Conservation (phyloP, 2,888 invertebrate genomes). For the Ectobius pallidus region DNA sequence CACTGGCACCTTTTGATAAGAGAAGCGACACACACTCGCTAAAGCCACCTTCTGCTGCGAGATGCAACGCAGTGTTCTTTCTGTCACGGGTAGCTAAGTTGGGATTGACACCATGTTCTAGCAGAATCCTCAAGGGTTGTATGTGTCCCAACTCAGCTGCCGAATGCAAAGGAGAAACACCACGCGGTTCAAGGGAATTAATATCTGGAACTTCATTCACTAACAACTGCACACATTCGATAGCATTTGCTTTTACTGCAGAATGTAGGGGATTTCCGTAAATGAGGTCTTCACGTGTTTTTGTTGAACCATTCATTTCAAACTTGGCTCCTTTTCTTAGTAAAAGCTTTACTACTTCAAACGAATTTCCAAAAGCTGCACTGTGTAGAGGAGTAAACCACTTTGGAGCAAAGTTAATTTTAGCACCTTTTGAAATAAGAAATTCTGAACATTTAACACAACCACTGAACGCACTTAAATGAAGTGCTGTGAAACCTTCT, state of each 20-base stretch:
- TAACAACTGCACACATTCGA: slow-evolving; percentile 79
- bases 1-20: slow-evolving; percentile 75
- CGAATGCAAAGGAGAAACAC: slow-evolving; percentile 80
- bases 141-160: slow-evolving; percentile 80
- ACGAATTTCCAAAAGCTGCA: slow-evolving; percentile 87
- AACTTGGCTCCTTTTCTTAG: slow-evolving; percentile 74
- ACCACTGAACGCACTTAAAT: slow-evolving; percentile 80
- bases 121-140: slow-evolving; percentile 75
- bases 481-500: slow-evolving; percentile 71
- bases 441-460: slow-evolving; percentile 72
- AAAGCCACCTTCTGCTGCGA: slow-evolving; percentile 88
- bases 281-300: slow-evolving; percentile 43
- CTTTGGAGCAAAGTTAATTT: slow-evolving; percentile 71
- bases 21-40: slow-evolving; percentile 79
- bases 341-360: slow-evolving; percentile 78
- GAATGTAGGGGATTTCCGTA: slow-evolving; percentile 81
- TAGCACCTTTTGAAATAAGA: slow-evolving; percentile 70
- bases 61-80: slow-evolving; percentile 79
- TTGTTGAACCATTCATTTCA: slow-evolving; percentile 49
- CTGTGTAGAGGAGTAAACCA: slow-evolving; percentile 86
- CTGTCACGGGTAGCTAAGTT: slow-evolving; percentile 75
- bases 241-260: slow-evolving; percentile 82
- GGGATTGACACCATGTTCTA: slow-evolving; percentile 75
- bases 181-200: slow-evolving; percentile 72
- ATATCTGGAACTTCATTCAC: slow-evolving; percentile 77